These are phyloP conservation scores for Philereme vetulata DNA, from an alignment of 2,888 invertebrate species.

Conservation along the genomic window DNA sequence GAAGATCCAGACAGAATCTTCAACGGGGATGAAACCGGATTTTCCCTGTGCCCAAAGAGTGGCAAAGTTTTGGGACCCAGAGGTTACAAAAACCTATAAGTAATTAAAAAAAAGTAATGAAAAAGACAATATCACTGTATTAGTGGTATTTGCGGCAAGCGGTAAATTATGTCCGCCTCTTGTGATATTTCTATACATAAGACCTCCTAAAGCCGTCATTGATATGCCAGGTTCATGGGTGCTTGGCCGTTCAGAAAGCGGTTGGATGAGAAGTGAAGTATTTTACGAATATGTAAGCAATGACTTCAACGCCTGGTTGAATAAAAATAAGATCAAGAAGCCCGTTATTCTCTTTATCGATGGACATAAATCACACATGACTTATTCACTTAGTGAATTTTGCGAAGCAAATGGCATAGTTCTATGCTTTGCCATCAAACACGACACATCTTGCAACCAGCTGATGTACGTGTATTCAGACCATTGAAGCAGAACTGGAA, in stretches of 20 bases:
- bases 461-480: neutral
- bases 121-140: slow-evolving; percentile 9
- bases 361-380: slow-evolving; percentile 6
- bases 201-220: neutral
- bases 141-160: neutral
- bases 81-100: slow-evolving; percentile 4
- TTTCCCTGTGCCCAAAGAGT: slow-evolving; percentile 10
- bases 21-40: slow-evolving; percentile 9
- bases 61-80: slow-evolving; percentile 7
- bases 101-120: slow-evolving; percentile 1
- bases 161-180: neutral
- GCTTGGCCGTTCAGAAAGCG: neutral
- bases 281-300: slow-evolving; percentile 8
- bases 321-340: neutral
- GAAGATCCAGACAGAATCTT: slow-evolving; percentile 5
- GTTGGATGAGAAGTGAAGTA: neutral
- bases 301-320: neutral
- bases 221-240: neutral
- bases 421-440: neutral
- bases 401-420: neutral
- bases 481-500: neutral
- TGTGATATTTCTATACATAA: slow-evolving; percentile 1
- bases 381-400: neutral
- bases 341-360: neutral
- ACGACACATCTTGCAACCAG: neutral